Base-by-base conservation (phyloP, 2,113 vertebrate species). In the Cephalophus harveyi region DNA sequence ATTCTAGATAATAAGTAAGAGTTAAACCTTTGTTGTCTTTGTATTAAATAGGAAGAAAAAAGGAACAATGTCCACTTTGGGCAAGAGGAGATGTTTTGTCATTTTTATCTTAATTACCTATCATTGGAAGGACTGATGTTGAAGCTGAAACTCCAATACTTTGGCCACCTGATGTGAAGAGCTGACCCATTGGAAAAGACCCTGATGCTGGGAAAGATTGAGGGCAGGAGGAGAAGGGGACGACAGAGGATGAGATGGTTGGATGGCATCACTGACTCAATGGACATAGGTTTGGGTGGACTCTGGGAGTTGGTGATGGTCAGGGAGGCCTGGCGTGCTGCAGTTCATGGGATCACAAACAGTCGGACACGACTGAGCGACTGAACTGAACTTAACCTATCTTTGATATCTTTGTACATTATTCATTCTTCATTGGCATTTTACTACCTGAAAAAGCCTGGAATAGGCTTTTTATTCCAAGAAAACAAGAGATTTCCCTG, bases 401-500 rank as follows among this genome's bases (percentile, higher is more conserved):
- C 36, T 93, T 90, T 90, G 60, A 55, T 30, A 62, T 55, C 19
- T 74, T 43, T 71, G 12, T 40, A 50, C 62, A 74, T 76, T 83
- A 78, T 28, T 36, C 81, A 91, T 48, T 87, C 67, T 28, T 91
- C 55, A 71, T 43, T 94, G 71, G 64, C 46, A 94, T 96, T 93
- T 94, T 85, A 60, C n/a, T 91, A 48, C 14, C 64, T 91, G 13
- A 81, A 89, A 87, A 92, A 28, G 6, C 14, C 84, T 94, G 52
- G 16, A 81, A 74, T 84, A 52, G 8, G 12, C 7, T 88, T 96
- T 23, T 50, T 71, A 81, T 85, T 91, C n/a, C 82, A 95, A 91
- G 33, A 21, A 96, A 95, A 96, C 28, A 97, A 90, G 25, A 91
- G 30, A 87, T 88, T 91, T 82, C 25, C 43, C 62, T 54, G 5